Base-by-base conservation (phyloP, 2,797 vertebrate genomes). In the Sebastiscus tertius region DNA sequence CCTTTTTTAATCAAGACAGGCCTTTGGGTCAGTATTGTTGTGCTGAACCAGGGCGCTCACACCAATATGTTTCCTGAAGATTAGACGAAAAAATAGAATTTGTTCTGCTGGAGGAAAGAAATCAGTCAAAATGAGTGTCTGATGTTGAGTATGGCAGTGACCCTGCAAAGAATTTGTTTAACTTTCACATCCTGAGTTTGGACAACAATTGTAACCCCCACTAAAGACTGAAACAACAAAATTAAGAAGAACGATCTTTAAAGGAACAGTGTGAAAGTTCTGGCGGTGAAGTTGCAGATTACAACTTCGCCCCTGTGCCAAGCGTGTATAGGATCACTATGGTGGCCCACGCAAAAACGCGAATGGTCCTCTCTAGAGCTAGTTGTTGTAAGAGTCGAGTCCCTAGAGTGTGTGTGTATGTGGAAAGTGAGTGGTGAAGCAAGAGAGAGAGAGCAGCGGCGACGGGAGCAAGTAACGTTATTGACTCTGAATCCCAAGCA, bases 61-160 rank as follows among this genome's bases (percentile, higher is more conserved):
- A 75, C 75, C 93, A 95, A 95, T 84, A 94, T 94, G 95, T 96
- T 96, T 95, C 89, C 92, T 94, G 84, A 76, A 94, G 91, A 95
- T 96, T 96, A 92, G 86, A 62, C 70, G 88, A 89, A 75, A 52
- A 90, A 81, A 56, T 72, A 46, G 34, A 84, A 39, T 55, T 58
- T 52, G 33, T 60, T 83, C 34, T 60, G 34, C 27, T 12, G 49
- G 31, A 87, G 79, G 78, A 83, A 88, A 88, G 66, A 55, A 80
- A 88, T 89, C 65, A 24, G 36, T 83, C 77, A 85, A 77, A 86
- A n/a, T 61, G 42, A 27, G 58, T 39, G 42, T 86, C 88, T 70
- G 34, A 84, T 75, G 68, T 63, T 6, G 31, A 74, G 70, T 65
- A 31, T 14, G 26, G 27, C 22, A 39, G 62, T 14, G 59, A 39